Evolutionary conservation across 2,113 vertebrate genomes (phyloP).

Genomic region (Aramus guarauna): DNA sequence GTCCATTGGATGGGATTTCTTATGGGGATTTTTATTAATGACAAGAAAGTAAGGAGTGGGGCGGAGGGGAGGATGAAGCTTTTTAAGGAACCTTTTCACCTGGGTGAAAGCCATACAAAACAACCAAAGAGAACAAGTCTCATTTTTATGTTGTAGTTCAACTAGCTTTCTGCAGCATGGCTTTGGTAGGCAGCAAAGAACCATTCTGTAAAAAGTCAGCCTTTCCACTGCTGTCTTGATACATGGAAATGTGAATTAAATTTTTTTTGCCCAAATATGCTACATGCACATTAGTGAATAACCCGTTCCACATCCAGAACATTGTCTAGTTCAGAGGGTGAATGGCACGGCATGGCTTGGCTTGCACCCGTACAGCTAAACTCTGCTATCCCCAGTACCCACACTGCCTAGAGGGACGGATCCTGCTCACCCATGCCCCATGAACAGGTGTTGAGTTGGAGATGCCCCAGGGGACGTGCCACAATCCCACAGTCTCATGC

Average conservation of each 20-base stretch:
- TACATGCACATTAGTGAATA: neutral
- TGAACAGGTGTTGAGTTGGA: accelerated
- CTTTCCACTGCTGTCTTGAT: neutral
- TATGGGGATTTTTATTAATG: neutral
- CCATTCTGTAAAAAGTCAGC: neutral
- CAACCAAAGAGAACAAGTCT: neutral
- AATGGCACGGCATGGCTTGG: neutral
- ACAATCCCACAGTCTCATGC: neutral
- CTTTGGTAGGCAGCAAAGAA: neutral
- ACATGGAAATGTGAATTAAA: neutral
- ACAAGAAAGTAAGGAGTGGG: neutral
- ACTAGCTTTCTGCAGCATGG: neutral
- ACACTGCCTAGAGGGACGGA: neutral
- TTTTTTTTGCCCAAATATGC: neutral
- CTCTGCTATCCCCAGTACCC: neutral
- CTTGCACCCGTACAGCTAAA: neutral
- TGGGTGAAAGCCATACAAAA: neutral
- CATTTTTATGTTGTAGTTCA: neutral
- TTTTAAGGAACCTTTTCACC: neutral
- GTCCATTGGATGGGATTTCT: neutral
- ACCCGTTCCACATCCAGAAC: neutral
- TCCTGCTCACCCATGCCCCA: neutral
- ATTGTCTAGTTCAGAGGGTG: neutral
- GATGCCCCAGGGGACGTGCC: neutral
- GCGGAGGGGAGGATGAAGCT: neutral